Conservation (phyloP, 1,140 invertebrate genomes). For the Heliconius himera region DNA sequence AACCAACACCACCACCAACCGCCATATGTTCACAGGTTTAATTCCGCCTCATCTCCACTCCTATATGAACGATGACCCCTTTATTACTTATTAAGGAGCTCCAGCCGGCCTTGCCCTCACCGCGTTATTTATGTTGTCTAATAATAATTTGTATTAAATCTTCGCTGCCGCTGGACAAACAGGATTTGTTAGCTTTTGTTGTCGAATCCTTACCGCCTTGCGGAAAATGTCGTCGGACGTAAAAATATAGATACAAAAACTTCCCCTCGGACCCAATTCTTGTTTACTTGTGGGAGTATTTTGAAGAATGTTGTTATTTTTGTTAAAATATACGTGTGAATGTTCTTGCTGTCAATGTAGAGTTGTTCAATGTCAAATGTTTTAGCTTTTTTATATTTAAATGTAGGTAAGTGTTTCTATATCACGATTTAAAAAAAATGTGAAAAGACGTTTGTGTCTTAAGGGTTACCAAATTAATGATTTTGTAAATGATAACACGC, state of each 20-base stretch:
- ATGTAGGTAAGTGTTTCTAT: too few relatives aligned
- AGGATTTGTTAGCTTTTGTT: constrained; percentile 79
- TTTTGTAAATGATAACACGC: too few relatives aligned
- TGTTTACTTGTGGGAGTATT: constrained; percentile 15
- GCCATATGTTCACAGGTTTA: constrained; percentile 68
- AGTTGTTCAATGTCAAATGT: not conserved
- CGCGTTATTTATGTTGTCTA: constrained; percentile 80
- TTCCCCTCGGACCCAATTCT: constrained; percentile 18
- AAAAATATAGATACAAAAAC: constrained; percentile 26
- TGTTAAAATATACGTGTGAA: constrained; percentile 9
- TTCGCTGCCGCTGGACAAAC: constrained; percentile 70
- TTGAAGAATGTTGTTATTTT: constrained; percentile 11
- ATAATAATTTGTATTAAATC: constrained; percentile 82
- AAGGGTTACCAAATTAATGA: too few relatives aligned
- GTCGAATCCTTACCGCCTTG: constrained; percentile 30
- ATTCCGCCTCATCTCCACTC: constrained; percentile 53
- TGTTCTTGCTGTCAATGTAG: not conserved
- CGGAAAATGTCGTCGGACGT: constrained; percentile 23
- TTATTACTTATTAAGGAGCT: constrained; percentile 81
- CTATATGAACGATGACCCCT: constrained; percentile 75
- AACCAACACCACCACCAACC: constrained; percentile 10
- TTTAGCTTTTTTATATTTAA: not conserved
- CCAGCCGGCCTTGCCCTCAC: constrained; percentile 58
- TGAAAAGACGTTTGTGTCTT: too few relatives aligned
- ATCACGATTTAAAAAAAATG: too few relatives aligned